A percentile compares a stretch with the other conserved stretches of the same genome.
These are phyloP conservation scores for Xanthorhoe designata DNA, from an alignment of 2,888 invertebrate genomes.

Conservation along the genomic window DNA sequence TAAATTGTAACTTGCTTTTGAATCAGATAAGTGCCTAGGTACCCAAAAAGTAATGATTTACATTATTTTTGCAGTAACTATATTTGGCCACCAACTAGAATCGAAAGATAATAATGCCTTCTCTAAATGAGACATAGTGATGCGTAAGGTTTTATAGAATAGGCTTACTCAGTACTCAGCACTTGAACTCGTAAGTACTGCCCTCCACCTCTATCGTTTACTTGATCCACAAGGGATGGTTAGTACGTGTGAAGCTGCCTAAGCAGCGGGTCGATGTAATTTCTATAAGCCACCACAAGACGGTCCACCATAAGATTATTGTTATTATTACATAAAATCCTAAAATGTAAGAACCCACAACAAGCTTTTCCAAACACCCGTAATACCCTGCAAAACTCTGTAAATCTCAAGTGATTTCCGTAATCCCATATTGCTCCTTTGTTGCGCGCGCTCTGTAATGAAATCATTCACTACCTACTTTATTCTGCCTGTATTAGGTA, in stretches of 20 bases:
- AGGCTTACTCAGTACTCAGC: not conserved
- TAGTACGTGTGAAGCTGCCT: not conserved
- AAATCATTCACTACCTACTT: constrained; percentile 21
- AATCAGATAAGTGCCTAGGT: too few species aligned
- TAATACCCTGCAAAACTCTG: constrained; percentile 15
- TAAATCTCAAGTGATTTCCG: constrained; percentile 27
- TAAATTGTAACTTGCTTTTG: too few species aligned
- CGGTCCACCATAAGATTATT: not conserved
- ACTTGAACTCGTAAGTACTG: not conserved
- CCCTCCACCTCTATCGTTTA: not conserved
- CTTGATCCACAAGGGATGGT: not conserved
- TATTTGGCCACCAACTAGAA: too few species aligned
- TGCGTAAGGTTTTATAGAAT: not conserved
- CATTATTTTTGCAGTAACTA: too few species aligned
- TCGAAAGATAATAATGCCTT: too few species aligned
- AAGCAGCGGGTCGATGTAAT: not conserved
- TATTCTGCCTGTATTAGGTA: constrained; percentile 12
- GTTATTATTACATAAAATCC: not conserved
- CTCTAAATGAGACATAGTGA: not conserved
- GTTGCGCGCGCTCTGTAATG: constrained; percentile 26
- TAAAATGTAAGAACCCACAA: constrained; percentile 2
- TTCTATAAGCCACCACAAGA: not conserved
- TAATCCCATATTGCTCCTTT: constrained; percentile 30
- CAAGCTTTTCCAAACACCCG: constrained; percentile 4
- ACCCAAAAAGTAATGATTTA: too few species aligned